Conservation (phyloP, 2,797 vertebrate genomes). For the Craterocephalus amniculus region DNA sequence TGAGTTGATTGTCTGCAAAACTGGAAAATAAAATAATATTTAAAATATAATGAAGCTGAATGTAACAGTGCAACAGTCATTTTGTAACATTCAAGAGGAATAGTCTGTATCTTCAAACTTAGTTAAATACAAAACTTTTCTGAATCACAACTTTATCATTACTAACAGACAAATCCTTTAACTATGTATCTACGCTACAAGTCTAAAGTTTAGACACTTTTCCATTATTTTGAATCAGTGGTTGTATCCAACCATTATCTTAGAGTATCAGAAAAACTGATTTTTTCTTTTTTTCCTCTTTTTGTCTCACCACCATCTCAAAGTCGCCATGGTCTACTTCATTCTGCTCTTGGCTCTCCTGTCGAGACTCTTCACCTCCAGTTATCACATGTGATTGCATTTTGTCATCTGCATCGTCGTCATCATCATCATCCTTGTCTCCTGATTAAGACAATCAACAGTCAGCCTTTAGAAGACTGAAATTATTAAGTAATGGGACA, state of each 20-base stretch:
- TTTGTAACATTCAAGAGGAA: not conserved
- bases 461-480: slow-evolving; percentile 9
- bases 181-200: not conserved
- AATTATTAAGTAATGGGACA: not conserved
- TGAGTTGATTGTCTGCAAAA: not conserved
- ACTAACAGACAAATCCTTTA: not conserved
- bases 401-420: slow-evolving; percentile 96
- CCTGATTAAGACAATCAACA: slow-evolving; percentile 75
- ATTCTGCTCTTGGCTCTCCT: slow-evolving; percentile 95
- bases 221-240: not conserved
- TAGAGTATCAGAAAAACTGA: not conserved
- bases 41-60: not conserved
- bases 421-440: slow-evolving; percentile 98
- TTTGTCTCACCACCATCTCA: slow-evolving; percentile 97
- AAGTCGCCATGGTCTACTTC: slow-evolving; percentile 98
- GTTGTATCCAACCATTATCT: not conserved
- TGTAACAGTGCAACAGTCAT: not conserved
- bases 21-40: not conserved
- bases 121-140: not conserved
- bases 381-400: slow-evolving; percentile 92
- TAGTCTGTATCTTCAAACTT: not conserved
- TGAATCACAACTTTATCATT: not conserved
- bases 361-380: slow-evolving; percentile 89
- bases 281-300: not conserved
- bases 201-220: not conserved